Evolutionary conservation across 2,113 vertebrate genomes (phyloP).

Genomic region (Muntiacus reevesi): DNA sequence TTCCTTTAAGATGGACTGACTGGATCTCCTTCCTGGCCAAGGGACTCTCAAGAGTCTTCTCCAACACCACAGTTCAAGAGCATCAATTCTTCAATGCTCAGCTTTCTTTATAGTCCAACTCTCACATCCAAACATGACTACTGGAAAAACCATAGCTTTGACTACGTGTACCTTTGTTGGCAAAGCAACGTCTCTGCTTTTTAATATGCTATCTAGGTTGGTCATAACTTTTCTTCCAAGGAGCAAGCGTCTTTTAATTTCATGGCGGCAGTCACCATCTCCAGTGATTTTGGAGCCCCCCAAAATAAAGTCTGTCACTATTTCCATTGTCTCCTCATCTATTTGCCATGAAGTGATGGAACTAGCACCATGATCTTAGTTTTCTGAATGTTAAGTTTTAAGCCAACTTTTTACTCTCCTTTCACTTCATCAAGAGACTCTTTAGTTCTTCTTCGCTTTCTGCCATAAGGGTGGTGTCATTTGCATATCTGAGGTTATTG

Average conservation of each 20-base stretch:
- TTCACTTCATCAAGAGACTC: neutral
- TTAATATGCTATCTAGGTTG: neutral
- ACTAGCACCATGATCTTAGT: neutral
- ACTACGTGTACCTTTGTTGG: accelerated
- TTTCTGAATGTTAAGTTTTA: neutral
- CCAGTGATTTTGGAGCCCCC: accelerated
- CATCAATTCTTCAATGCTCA: neutral
- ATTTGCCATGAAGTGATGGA: neutral
- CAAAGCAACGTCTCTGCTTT: neutral
- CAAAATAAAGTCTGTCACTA: neutral
- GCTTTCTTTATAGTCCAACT: neutral
- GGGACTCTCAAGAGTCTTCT: neutral
- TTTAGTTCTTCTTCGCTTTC: neutral
- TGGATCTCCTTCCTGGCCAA: neutral
- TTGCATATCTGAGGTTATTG: neutral
- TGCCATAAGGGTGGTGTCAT: neutral
- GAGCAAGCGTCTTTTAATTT: neutral
- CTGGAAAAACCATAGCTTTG: neutral
- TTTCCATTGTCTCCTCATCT: neutral
- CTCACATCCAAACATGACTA: neutral
- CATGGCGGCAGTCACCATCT: neutral
- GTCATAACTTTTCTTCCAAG: neutral
- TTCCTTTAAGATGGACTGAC: neutral
- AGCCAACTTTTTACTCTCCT: neutral
- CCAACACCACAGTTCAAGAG: neutral